These are phyloP conservation scores for Trididemnum nubilum DNA, from an alignment of 23 tunicate genomes.

Conservation along the genomic window DNA sequence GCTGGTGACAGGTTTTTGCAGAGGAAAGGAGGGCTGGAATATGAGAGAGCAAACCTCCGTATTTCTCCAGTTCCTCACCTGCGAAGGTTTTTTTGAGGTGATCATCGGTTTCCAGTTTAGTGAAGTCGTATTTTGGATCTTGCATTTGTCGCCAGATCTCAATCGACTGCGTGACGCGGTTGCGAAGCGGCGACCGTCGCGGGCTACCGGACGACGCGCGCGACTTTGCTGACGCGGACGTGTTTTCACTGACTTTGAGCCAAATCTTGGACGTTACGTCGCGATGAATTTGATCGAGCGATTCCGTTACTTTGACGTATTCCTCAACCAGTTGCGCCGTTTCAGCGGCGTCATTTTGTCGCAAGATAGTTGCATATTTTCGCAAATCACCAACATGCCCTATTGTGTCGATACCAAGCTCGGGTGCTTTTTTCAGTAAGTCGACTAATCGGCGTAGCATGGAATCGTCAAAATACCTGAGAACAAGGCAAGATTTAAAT, in stretches of 20 bases:
- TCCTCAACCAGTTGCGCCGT: conserved; percentile 61
- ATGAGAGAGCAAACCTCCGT: conserved; percentile 70
- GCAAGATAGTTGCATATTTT: conserved; percentile 59
- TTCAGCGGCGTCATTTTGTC: conserved; percentile 68
- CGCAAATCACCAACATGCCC: conserved; percentile 56
- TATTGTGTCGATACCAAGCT: conserved; percentile 48
- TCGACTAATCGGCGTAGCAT: conserved; percentile 50
- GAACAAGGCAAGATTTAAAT: not conserved
- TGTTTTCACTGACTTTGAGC: conserved; percentile 37
- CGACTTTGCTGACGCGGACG: conserved; percentile 53
- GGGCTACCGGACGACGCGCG: conserved; percentile 43
- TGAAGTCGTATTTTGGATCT: conserved; percentile 63
- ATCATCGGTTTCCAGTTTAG: conserved; percentile 20
- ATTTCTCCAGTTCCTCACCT: conserved; percentile 46
- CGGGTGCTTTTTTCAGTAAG: conserved; percentile 35
- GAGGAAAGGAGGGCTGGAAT: conserved; percentile 55
- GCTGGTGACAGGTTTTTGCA: conserved; percentile 55
- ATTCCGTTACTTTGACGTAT: conserved; percentile 62
- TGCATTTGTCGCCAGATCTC: conserved; percentile 71
- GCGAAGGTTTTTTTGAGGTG: conserved; percentile 20
- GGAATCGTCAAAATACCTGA: conserved; percentile 41
- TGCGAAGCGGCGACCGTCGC: conserved; percentile 52
- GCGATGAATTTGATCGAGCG: conserved; percentile 70
- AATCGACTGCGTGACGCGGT: conserved; percentile 49
- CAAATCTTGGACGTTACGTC: conserved; percentile 66